phyloP scores from a whole-genome alignment of 2,888 invertebrate genomes.

The Geophilus truncorum region DNA sequence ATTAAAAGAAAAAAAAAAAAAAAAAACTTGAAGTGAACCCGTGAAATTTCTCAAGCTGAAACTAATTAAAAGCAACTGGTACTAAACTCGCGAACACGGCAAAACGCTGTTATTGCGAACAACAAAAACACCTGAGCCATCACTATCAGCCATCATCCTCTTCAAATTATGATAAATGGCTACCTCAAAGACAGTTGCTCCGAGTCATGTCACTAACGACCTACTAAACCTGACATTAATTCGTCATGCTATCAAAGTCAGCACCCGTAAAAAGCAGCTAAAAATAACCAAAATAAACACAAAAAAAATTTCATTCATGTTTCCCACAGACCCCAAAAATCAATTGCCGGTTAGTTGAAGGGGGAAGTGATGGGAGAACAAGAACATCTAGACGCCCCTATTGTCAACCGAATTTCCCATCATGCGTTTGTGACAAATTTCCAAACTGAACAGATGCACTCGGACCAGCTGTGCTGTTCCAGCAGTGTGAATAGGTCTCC shows the following conservation, averaged over 20 bases:
- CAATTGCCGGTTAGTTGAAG: no score
- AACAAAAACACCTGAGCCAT: slow-evolving; percentile 21
- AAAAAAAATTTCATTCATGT: neutral
- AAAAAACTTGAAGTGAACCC: neutral
- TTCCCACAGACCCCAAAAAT: neutral
- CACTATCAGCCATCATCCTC: slow-evolving; percentile 19
- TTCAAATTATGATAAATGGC: slow-evolving; percentile 4
- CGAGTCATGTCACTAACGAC: neutral
- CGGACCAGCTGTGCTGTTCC: neutral
- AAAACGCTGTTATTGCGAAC: slow-evolving; percentile 20
- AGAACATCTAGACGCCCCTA: neutral
- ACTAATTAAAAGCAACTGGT: slow-evolving; percentile 1
- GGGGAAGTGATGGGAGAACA: neutral
- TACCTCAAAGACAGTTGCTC: neutral
- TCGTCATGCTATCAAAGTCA: no score
- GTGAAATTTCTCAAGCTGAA: neutral
- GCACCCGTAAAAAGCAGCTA: neutral
- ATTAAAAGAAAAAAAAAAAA: no score
- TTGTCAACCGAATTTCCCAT: slow-evolving; percentile 25
- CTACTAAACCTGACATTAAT: neutral
- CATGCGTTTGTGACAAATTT: slow-evolving; percentile 23
- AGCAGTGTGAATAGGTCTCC: neutral
- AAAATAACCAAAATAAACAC: neutral
- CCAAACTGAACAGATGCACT: slow-evolving; percentile 17
- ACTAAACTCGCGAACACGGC: neutral